These are phyloP conservation scores for Tetramorium simillimum DNA, from an alignment of 1,140 invertebrate genomes.

Conservation along the genomic window DNA sequence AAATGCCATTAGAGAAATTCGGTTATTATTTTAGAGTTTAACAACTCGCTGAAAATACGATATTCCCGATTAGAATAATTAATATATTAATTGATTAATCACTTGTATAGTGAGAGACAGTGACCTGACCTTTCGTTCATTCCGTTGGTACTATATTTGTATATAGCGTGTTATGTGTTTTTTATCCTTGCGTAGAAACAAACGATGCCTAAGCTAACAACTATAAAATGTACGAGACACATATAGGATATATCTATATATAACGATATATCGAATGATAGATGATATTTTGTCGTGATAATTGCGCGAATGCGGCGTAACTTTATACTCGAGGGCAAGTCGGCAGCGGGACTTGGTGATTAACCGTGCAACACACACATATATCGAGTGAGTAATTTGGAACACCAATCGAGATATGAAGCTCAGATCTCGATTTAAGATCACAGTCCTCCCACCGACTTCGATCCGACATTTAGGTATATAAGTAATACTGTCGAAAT, in stretches of 20 bases:
- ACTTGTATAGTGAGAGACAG: background rate
- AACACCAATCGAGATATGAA: conserved; percentile 16
- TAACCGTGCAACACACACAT: background rate
- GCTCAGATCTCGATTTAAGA: conserved; percentile 18
- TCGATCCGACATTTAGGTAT: background rate
- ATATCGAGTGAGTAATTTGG: conserved; percentile 9
- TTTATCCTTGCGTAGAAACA: background rate
- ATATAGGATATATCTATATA: background rate
- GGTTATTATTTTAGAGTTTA: background rate
- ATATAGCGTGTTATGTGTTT: background rate
- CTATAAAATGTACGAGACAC: conserved; percentile 18
- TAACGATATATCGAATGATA: background rate
- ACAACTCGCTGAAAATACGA: background rate
- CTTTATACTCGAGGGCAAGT: conserved; percentile 29
- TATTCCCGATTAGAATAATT: background rate
- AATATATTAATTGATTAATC: background rate
- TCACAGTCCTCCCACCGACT: conserved; percentile 10
- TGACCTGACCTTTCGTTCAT: conserved; percentile 3
- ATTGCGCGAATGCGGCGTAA: conserved; percentile 30
- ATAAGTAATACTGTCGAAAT: conserved; percentile 49
- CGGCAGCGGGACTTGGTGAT: conserved; percentile 32
- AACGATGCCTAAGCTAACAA: conserved; percentile 43
- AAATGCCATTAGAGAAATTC: background rate
- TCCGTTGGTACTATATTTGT: conserved; percentile 4
- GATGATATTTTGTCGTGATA: conserved; percentile 19